Base-by-base conservation (phyloP, 2,888 invertebrate species). In the Noctua comes region DNA sequence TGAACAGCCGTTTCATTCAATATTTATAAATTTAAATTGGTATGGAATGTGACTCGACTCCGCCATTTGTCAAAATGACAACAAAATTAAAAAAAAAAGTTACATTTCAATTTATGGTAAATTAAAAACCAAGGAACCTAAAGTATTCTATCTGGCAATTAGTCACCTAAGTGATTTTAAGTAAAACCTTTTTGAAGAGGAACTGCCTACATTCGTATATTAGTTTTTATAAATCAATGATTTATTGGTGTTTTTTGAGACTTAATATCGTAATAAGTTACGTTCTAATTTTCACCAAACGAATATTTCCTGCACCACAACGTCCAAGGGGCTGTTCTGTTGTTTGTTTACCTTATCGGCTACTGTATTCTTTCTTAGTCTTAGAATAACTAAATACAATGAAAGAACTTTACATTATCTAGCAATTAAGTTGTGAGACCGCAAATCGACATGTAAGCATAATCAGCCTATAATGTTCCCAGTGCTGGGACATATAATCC, bases 31-130 rank as follows among this genome's bases (percentile, higher is more conserved):
- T 27, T 68, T 40, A 48, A 54, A 69, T n/a, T 24, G 8, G 48
- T 46, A 4, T 46, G 48, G 8, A 36, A 77, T 48, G 27, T 46
- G 11, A 27, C 11, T 31, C 16, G 36, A n/a, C 7, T 76, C n/a
- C 27, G 46, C 6, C 24, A 51, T 43, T 62, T 62, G 62, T 76
- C 59, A 76, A 68, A 57, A 66, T 57, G n/a, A 66, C 65, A 43
- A 43, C 16, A 43, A n/a, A 18, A 31, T 31, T 21, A 31, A 2
- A 21, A 21, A 21, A 21, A 31, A 62, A 62, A 62, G 21, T 31
- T 36, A 62, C 10, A 36, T 62, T 62, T 62, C 10, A 43, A n/a
- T n/a, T 66, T 40, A 7, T 65, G 13, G 6, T 40, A 7, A 65
- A 65, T n/a, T 65, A 65, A 40, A 40, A 40, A 66, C 24, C 40